Percentiles rank a stretch among this genome's conserved stretches.
phyloP scores from a whole-genome alignment of 1,140 invertebrate species.

The Brachionus rubens region DNA sequence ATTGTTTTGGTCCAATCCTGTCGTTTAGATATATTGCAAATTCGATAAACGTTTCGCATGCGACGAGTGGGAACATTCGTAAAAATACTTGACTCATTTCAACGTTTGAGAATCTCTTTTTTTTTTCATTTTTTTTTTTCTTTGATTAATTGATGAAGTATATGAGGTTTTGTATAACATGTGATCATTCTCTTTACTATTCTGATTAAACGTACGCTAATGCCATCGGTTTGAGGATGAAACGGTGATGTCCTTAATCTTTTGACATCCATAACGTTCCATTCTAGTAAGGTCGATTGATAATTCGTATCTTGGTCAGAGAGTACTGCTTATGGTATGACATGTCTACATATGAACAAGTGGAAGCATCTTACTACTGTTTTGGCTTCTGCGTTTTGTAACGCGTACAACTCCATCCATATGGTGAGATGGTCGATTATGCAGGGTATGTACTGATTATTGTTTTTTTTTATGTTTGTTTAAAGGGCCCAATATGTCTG shows the following conservation, averaged over 20 bases:
- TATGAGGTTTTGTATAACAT: constrained; percentile 50
- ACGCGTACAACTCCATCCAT: not conserved
- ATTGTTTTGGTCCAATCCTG: too few relatives aligned
- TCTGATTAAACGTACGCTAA: constrained; percentile 52
- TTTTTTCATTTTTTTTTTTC: not conserved
- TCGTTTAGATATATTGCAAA: too few relatives aligned
- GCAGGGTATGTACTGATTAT: too few relatives aligned
- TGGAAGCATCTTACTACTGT: not conserved
- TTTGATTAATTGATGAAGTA: constrained; percentile 52
- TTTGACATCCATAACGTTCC: not conserved
- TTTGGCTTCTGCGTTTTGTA: not conserved
- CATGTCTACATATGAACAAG: not conserved
- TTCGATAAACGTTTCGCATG: too few relatives aligned
- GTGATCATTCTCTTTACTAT: constrained; percentile 47
- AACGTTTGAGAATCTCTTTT: too few relatives aligned
- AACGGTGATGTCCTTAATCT: constrained; percentile 51
- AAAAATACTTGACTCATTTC: too few relatives aligned
- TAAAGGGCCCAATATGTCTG: too few relatives aligned
- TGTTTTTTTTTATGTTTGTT: too few relatives aligned
- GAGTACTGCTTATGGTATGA: not conserved
- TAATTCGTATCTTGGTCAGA: constrained; percentile 5
- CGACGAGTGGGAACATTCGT: too few relatives aligned
- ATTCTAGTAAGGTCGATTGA: constrained; percentile 34
- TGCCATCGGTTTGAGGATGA: constrained; percentile 53
- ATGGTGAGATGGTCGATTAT: too few relatives aligned